Evolutionary conservation across 2,888 invertebrate genomes (phyloP).

Genomic region (Drosophila prolongata): DNA sequence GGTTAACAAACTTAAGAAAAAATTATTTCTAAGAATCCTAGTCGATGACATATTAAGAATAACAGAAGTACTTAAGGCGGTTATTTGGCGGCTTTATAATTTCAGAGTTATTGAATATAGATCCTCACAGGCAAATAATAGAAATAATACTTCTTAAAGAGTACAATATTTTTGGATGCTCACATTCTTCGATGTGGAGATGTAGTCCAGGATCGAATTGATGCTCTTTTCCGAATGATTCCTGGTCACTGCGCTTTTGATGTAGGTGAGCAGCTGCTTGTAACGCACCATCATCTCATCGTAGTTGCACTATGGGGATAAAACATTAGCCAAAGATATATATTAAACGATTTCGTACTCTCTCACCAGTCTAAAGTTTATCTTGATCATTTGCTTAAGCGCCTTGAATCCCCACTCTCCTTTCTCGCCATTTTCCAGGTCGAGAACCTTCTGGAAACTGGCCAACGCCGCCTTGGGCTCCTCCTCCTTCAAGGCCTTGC

Average conservation of each 20-base stretch:
- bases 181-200: conserved; percentile 99
- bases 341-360: neutral
- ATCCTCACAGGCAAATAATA: too few species aligned
- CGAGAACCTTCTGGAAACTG: conserved; percentile 97
- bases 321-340: neutral
- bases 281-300: conserved; percentile 98
- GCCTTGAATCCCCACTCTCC: conserved; percentile 99
- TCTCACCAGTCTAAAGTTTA: conserved; percentile 96
- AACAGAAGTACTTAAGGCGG: too few species aligned
- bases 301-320: conserved; percentile 90
- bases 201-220: conserved; percentile 99
- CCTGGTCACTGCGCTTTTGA: conserved; percentile 99
- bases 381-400: conserved; percentile 99
- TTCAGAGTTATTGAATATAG: too few species aligned
- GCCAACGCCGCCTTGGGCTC: conserved; percentile 95
- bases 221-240: conserved; percentile 99
- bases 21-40: too few species aligned
- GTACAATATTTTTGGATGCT: conserved; percentile 78
- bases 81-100: too few species aligned
- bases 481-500: conserved; percentile 98
- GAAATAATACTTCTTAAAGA: too few species aligned
- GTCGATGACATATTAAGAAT: too few species aligned
- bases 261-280: conserved; percentile 98
- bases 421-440: conserved; percentile 98
- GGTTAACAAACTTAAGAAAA: too few species aligned